Conservation (phyloP, 2,888 invertebrate species). For the Drosophila putrida region DNA sequence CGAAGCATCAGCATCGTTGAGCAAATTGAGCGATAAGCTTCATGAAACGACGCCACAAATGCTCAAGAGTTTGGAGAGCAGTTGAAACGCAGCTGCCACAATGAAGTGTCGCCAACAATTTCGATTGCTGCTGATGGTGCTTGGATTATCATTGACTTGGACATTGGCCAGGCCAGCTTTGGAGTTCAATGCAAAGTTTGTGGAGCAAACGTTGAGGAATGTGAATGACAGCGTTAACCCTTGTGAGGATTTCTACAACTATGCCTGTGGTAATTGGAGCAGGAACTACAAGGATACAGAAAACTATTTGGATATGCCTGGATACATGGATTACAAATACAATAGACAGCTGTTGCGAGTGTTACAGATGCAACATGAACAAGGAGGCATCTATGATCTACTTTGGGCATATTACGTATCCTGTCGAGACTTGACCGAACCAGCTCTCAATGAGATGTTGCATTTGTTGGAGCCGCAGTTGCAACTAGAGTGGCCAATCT, state of each 20-base stretch:
- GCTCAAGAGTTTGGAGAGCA: slow-evolving; percentile 25
- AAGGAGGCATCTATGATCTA: slow-evolving; percentile 47
- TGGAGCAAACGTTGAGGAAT: slow-evolving; percentile 63
- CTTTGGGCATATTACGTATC: slow-evolving; percentile 64
- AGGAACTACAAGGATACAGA: slow-evolving; percentile 52
- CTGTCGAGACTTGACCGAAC: slow-evolving; percentile 58
- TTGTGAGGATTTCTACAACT: slow-evolving; percentile 78
- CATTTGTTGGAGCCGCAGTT: slow-evolving; percentile 60
- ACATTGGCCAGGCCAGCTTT: slow-evolving; percentile 8
- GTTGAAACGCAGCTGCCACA: slow-evolving; percentile 44
- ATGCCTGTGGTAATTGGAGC: slow-evolving; percentile 78
- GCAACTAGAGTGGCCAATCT: slow-evolving; percentile 76
- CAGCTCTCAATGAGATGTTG: slow-evolving; percentile 67
- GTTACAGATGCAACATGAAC: slow-evolving; percentile 24
- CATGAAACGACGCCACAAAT: slow-evolving; percentile 9
- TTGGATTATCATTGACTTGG: slow-evolving; percentile 17
- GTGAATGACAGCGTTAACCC: slow-evolving; percentile 65
- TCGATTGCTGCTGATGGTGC: slow-evolving; percentile 36
- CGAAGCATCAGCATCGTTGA: slow-evolving; percentile 27
- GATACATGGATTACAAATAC: slow-evolving; percentile 75
- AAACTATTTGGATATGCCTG: slow-evolving; percentile 75
- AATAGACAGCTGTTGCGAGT: slow-evolving; percentile 64
- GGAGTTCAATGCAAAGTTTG: slow-evolving; percentile 45
- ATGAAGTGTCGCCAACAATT: slow-evolving; percentile 50
- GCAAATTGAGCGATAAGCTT: slow-evolving; percentile 46